phyloP scores from a whole-genome alignment of 2,888 invertebrate species.

The Brachyopa scutellaris region DNA sequence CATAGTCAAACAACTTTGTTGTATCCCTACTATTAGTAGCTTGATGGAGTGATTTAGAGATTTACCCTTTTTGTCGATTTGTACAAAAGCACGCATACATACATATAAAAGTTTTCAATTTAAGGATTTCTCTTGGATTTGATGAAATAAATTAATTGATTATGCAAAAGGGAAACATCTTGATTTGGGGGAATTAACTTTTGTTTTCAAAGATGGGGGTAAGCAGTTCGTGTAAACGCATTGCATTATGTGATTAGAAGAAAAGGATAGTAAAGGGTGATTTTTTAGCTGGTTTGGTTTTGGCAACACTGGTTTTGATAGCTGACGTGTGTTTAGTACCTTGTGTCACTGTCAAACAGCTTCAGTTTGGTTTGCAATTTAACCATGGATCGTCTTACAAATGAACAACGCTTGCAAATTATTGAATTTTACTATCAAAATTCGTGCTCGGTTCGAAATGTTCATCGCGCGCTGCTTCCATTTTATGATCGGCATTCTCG shows the following conservation, averaged over 20 bases:
- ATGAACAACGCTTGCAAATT: too few species aligned
- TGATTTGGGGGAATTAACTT: background rate
- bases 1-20: slow-evolving; percentile 30
- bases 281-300: too few species aligned
- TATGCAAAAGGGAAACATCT: slow-evolving; percentile 5
- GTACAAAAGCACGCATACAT: background rate
- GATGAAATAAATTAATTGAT: slow-evolving; percentile 40
- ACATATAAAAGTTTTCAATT: slow-evolving; percentile 48
- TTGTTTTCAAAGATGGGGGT: background rate
- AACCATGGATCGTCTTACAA: too few species aligned
- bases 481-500: too few species aligned
- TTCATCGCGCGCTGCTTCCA: too few species aligned
- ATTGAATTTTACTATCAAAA: too few species aligned
- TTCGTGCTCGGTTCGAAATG: too few species aligned
- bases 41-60: slow-evolving; percentile 38
- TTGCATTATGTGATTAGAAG: slow-evolving; percentile 5
- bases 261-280: too few species aligned
- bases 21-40: slow-evolving; percentile 10
- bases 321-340: too few species aligned
- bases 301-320: too few species aligned
- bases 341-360: too few species aligned
- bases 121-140: slow-evolving; percentile 31
- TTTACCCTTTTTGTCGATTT: slow-evolving; percentile 36
- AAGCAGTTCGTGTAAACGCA: background rate
- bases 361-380: too few species aligned